A percentile compares a stretch with the other conserved stretches of the same genome.
Evolutionary conservation across 2,888 invertebrate genomes (phyloP).

Genomic region (Clunio marinus): DNA sequence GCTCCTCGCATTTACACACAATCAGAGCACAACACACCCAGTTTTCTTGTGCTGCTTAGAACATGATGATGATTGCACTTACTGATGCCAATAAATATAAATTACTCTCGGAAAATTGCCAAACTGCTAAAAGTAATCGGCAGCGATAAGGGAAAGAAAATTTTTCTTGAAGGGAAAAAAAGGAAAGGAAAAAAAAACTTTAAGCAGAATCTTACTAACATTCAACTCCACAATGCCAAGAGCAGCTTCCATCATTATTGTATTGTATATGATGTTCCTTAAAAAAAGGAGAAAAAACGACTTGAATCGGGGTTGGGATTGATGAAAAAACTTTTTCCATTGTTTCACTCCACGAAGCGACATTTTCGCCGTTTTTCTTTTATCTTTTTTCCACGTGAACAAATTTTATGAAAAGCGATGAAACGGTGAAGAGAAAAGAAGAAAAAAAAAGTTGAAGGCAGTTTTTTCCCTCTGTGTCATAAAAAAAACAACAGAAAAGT

Average conservation of each 20-base stretch:
- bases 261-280: not conserved
- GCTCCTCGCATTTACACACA: not conserved
- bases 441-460: constrained; percentile 16
- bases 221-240: too few species aligned
- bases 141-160: constrained; percentile 16
- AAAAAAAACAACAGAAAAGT: not conserved
- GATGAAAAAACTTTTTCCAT: constrained; percentile 30
- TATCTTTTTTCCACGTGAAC: constrained; percentile 35
- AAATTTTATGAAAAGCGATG: constrained; percentile 32
- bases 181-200: too few species aligned
- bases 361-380: not conserved
- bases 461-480: constrained; percentile 1
- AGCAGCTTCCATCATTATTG: not conserved
- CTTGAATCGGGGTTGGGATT: not conserved
- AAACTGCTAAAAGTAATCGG: constrained; percentile 27
- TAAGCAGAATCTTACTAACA: too few species aligned
- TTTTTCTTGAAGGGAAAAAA: not conserved
- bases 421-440: not conserved
- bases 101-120: constrained; percentile 30
- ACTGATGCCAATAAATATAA: constrained; percentile 37
- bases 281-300: not conserved
- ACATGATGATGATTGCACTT: constrained; percentile 31
- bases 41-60: not conserved
- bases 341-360: constrained; percentile 33
- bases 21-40: constrained; percentile 12